A percentile compares a stretch with the other conserved stretches of the same genome.
These are phyloP conservation scores for Linyphia triangularis DNA, from an alignment of 2,888 invertebrate genomes.

Conservation along the genomic window DNA sequence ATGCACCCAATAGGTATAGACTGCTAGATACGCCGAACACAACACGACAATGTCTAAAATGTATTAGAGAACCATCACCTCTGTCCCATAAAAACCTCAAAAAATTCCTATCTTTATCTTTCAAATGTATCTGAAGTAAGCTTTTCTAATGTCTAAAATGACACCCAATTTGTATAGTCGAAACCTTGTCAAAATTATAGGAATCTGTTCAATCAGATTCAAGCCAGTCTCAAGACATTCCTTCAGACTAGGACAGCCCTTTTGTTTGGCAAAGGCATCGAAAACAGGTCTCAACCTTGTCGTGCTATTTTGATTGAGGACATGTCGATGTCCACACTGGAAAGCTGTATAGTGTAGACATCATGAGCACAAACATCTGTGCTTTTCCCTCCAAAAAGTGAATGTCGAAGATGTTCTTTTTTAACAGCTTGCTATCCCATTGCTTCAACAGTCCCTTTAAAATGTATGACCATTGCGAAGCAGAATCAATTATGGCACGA, in stretches of 20 bases:
- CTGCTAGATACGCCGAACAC: slow-evolving; percentile 7
- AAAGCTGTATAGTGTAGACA: neutral
- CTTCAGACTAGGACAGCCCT: too few species aligned
- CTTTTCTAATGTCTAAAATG: slow-evolving; percentile 23
- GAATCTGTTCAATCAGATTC: slow-evolving; percentile 15
- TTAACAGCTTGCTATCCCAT: neutral
- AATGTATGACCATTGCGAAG: slow-evolving; percentile 5
- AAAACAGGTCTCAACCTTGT: too few species aligned
- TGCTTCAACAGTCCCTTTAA: neutral
- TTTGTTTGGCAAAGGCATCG: too few species aligned
- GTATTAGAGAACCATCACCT: neutral
- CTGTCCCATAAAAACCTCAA: slow-evolving; percentile 23
- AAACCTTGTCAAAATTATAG: slow-evolving; percentile 11
- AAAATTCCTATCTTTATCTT: slow-evolving; percentile 12
- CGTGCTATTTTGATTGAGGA: too few species aligned
- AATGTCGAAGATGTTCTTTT: slow-evolving; percentile 7
- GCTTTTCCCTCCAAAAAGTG: slow-evolving; percentile 1
- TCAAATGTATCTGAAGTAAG: slow-evolving; percentile 25
- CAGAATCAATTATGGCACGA: slow-evolving; percentile 10
- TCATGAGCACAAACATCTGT: neutral
- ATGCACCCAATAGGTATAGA: slow-evolving; percentile 7
- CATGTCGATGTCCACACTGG: neutral
- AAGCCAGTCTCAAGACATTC: slow-evolving; percentile 22
- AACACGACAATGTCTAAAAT: neutral
- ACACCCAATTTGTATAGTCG: neutral